Conservation (phyloP, 2,797 vertebrate species). For the Loriculus beryllinus region DNA sequence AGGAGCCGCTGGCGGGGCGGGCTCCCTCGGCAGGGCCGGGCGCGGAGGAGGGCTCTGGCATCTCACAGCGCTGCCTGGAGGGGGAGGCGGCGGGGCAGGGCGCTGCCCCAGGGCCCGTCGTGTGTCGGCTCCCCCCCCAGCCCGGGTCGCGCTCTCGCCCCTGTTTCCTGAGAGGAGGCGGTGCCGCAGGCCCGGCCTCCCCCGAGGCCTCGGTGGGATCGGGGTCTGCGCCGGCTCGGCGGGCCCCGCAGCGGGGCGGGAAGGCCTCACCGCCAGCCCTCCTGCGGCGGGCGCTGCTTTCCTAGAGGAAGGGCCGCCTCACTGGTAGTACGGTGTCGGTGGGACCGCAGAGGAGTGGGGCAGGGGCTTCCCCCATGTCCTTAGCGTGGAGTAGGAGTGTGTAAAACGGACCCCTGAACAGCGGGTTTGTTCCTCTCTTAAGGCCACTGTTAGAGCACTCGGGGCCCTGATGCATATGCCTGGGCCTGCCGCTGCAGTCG, state of each 20-base stretch:
- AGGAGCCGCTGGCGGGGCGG: constrained; percentile 34
- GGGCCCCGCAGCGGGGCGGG: not conserved
- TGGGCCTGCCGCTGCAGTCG: not conserved
- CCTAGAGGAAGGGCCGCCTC: not conserved
- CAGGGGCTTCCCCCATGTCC: not conserved
- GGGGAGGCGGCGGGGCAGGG: not conserved
- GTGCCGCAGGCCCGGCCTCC: not conserved
- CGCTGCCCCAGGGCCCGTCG: not conserved
- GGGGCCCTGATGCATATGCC: not conserved
- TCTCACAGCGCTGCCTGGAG: constrained; percentile 44
- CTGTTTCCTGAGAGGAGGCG: not conserved
- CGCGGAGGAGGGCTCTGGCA: constrained; percentile 30
- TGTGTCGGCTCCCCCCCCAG: not conserved
- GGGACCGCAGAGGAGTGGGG: not conserved
- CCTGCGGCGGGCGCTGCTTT: not conserved
- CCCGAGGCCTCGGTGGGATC: not conserved
- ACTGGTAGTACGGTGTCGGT: not conserved
- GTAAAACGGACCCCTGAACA: not conserved
- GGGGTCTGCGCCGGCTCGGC: not conserved
- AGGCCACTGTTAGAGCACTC: not conserved
- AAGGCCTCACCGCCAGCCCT: not conserved
- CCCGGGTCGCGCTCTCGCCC: not conserved
- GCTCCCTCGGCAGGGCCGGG: not conserved
- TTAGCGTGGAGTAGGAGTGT: not conserved
- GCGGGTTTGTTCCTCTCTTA: not conserved